These are phyloP conservation scores for Leiothrix lutea DNA, from an alignment of 2,113 vertebrate species.

Conservation along the genomic window DNA sequence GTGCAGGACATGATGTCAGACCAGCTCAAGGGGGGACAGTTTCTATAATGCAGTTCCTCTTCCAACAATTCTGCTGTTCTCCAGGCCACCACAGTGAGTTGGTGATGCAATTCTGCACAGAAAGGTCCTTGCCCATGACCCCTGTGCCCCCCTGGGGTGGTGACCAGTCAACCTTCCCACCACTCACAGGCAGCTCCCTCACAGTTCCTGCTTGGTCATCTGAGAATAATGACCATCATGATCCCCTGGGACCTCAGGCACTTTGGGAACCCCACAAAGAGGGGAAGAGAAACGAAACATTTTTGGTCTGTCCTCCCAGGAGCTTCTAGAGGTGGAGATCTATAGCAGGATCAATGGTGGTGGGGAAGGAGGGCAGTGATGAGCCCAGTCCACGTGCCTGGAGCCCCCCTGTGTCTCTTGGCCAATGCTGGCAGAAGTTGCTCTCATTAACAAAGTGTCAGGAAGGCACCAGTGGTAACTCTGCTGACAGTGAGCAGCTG, in stretches of 20 bases:
- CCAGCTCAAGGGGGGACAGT: background rate
- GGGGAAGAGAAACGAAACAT: background rate
- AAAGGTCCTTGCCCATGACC: background rate
- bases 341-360: background rate
- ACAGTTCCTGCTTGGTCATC: background rate
- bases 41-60: background rate
- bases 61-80: fast-evolving
- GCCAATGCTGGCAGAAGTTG: background rate
- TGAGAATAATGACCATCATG: background rate
- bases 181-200: background rate
- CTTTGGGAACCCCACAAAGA: background rate
- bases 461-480: constrained; percentile 5
- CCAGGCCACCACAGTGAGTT: background rate
- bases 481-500: background rate
- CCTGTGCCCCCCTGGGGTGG: background rate
- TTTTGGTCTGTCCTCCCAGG: background rate
- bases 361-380: background rate
- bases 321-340: background rate
- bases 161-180: background rate
- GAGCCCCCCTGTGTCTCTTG: background rate
- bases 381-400: fast-evolving
- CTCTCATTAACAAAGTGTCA: background rate
- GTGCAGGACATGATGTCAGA: background rate
- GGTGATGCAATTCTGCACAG: background rate
- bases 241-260: background rate